phyloP scores from a whole-genome alignment of 2,797 vertebrate species.

The Euphonia xanthogaster region DNA sequence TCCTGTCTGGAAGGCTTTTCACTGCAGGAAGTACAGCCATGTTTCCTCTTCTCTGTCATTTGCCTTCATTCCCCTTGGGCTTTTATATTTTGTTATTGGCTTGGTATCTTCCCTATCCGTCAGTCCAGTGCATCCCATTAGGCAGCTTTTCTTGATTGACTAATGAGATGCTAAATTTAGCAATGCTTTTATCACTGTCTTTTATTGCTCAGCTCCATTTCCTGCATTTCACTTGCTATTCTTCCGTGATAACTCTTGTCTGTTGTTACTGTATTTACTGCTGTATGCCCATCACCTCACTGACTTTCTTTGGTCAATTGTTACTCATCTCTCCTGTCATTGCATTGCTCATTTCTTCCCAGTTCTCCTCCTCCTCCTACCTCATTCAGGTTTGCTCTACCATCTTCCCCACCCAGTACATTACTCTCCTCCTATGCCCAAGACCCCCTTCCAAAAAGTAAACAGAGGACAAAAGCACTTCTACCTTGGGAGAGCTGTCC shows the following conservation, averaged over 20 bases:
- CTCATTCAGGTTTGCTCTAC: background rate
- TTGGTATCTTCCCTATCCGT: background rate
- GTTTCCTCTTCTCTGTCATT: background rate
- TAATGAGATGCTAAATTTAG: slow-evolving; percentile 41
- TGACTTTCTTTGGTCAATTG: background rate
- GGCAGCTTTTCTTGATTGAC: slow-evolving; percentile 33
- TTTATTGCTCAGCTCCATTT: background rate
- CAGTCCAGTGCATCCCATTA: background rate
- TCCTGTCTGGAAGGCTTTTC: background rate
- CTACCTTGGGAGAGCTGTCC: background rate
- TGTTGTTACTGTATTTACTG: background rate
- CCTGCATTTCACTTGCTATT: background rate
- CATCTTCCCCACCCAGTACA: background rate
- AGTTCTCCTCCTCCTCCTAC: rapidly evolving
- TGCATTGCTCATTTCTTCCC: background rate
- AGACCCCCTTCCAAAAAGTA: background rate
- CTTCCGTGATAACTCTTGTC: background rate
- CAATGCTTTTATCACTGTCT: background rate
- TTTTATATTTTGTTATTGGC: background rate
- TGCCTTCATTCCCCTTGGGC: background rate
- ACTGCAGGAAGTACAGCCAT: background rate
- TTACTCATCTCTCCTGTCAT: background rate
- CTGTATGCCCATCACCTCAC: background rate
- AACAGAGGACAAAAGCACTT: background rate
- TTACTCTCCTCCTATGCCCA: background rate